Percentiles rank a stretch among this genome's conserved stretches.
Evolutionary conservation across 2,888 invertebrate genomes (phyloP).

Genomic region (Auanema sp.): DNA sequence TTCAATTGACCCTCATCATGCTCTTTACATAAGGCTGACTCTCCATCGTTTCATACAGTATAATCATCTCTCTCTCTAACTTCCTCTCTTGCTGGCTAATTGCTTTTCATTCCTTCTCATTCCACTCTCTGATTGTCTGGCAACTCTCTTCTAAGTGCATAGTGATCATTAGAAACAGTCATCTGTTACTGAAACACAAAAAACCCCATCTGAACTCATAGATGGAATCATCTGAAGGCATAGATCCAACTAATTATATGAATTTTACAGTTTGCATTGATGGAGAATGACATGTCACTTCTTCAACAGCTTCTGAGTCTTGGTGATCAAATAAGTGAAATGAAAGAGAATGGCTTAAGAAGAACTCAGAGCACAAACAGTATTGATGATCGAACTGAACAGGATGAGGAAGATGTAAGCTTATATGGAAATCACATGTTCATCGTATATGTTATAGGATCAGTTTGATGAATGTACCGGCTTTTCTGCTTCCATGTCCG

Average conservation of each 20-base stretch:
- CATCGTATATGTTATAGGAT: constrained; percentile 28
- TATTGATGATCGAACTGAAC: constrained; percentile 23
- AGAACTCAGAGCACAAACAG: constrained; percentile 32
- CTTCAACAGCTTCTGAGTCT: constrained; percentile 59
- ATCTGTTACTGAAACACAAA: neutral
- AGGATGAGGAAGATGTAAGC: constrained; percentile 37
- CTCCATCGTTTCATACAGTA: too few species aligned
- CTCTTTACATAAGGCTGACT: too few species aligned
- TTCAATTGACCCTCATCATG: too few species aligned
- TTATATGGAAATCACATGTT: neutral
- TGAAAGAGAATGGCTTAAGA: constrained; percentile 36
- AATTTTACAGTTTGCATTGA: constrained; percentile 56
- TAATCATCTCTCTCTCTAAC: too few species aligned
- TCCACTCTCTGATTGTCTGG: too few species aligned
- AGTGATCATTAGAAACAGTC: too few species aligned
- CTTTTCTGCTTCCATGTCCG: constrained; percentile 54
- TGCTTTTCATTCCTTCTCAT: neutral
- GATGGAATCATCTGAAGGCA: neutral
- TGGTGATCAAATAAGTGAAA: constrained; percentile 52
- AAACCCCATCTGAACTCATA: neutral
- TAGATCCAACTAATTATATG: neutral
- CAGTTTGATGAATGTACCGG: constrained; percentile 26
- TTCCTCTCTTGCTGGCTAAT: neutral
- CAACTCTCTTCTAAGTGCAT: too few species aligned
- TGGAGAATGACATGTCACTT: constrained; percentile 63